Evolutionary conservation across 2,888 invertebrate species (phyloP).

Genomic region (Synergus laeviventris): DNA sequence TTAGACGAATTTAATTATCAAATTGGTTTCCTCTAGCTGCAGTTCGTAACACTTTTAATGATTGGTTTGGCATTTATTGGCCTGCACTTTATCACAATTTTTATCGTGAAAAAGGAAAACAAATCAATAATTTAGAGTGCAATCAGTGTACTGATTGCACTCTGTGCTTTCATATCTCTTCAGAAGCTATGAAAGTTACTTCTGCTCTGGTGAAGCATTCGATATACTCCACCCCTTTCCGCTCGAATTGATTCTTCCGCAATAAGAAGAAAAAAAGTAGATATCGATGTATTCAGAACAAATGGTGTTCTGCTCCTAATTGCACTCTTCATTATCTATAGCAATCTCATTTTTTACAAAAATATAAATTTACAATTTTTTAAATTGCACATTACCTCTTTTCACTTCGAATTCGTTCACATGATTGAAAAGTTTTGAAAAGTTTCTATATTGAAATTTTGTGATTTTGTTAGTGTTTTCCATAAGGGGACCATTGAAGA

Average conservation of each 20-base stretch:
- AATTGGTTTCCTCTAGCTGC: neutral
- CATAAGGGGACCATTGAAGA: too few relatives aligned
- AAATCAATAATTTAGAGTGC: slow-evolving; percentile 10
- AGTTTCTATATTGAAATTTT: too few relatives aligned
- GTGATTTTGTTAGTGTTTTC: too few relatives aligned
- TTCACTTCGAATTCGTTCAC: too few relatives aligned
- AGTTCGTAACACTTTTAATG: neutral
- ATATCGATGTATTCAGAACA: slow-evolving; percentile 10
- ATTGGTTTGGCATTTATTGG: slow-evolving; percentile 8
- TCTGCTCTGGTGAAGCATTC: slow-evolving; percentile 7
- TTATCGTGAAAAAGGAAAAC: neutral
- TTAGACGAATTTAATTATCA: slow-evolving; percentile 12
- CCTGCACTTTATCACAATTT: slow-evolving; percentile 3
- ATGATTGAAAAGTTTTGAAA: too few relatives aligned
- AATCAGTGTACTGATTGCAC: neutral
- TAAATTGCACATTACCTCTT: too few relatives aligned
- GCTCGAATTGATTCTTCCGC: neutral
- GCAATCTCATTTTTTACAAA: neutral
- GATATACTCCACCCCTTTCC: neutral
- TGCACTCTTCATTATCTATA: neutral
- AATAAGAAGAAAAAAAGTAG: neutral
- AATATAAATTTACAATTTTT: neutral
- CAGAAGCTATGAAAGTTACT: neutral
- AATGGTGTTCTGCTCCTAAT: slow-evolving; percentile 7
- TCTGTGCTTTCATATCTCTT: neutral